A percentile compares a stretch with the other conserved stretches of the same genome.
phyloP scores from a whole-genome alignment of 2,797 vertebrate species.

The Crocodylus rhombifer region DNA sequence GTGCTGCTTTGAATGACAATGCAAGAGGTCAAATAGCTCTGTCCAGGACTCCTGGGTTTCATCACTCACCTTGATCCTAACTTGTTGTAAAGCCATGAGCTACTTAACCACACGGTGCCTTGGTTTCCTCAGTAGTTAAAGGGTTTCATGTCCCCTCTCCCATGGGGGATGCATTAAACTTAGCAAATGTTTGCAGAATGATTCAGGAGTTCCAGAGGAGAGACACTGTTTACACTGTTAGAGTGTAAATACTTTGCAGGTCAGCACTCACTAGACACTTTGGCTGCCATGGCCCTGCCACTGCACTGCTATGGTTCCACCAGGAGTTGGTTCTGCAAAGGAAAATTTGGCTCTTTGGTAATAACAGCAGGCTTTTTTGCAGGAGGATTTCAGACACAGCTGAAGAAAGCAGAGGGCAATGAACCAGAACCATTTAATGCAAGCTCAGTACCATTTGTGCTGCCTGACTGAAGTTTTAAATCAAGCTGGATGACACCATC shows the following conservation, averaged over 20 bases:
- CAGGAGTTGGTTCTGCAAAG: neutral
- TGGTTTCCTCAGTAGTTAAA: neutral
- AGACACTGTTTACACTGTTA: neutral
- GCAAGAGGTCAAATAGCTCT: neutral
- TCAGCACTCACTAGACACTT: neutral
- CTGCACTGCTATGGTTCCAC: neutral
- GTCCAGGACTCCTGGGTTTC: neutral
- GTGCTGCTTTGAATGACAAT: neutral
- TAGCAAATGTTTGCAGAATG: neutral
- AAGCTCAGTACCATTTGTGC: neutral
- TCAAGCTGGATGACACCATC: neutral
- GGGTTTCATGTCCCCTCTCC: neutral
- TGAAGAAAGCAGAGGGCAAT: neutral
- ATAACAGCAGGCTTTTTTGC: neutral
- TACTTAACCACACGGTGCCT: neutral
- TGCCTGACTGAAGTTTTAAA: constrained; percentile 17
- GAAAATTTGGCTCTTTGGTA: neutral
- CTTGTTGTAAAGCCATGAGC: neutral
- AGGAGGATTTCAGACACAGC: neutral
- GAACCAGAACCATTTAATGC: neutral
- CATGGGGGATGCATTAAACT: neutral
- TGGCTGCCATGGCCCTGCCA: neutral
- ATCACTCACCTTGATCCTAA: neutral
- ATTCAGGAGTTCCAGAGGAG: neutral
- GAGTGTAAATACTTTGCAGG: neutral